Conservation (phyloP, 2,797 vertebrate genomes). For the Botia almorhae region DNA sequence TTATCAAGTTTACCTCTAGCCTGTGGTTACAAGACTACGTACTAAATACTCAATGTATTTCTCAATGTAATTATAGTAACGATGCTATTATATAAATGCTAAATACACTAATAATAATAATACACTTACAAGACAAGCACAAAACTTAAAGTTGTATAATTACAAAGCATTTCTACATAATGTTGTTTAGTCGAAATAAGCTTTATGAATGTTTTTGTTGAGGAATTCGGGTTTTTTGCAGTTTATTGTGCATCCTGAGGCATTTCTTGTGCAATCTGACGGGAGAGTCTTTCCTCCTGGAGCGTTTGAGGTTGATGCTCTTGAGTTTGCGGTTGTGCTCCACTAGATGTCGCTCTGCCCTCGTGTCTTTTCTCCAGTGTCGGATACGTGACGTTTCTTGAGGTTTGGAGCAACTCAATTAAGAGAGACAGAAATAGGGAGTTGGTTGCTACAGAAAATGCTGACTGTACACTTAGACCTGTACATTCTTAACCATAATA, state of each 20-base stretch:
- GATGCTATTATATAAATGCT: too few species aligned
- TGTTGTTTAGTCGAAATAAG: too few species aligned
- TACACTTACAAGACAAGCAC: too few species aligned
- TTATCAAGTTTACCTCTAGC: not conserved
- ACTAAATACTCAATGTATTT: too few species aligned
- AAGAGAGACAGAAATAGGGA: slow-evolving; percentile 42
- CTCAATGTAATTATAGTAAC: too few species aligned
- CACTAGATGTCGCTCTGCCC: slow-evolving; percentile 66
- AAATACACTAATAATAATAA: too few species aligned
- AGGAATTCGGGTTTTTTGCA: slow-evolving; percentile 17
- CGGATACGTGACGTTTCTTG: slow-evolving; percentile 60
- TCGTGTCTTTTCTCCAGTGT: slow-evolving; percentile 53
- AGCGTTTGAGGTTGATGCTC: slow-evolving; percentile 30
- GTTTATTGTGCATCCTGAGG: slow-evolving; percentile 60
- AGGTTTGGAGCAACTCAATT: slow-evolving; percentile 56
- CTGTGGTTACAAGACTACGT: too few species aligned
- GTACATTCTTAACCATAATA: not conserved
- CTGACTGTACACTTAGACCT: not conserved
- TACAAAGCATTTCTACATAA: too few species aligned
- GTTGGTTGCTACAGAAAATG: not conserved
- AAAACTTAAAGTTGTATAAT: too few species aligned
- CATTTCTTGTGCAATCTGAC: slow-evolving; percentile 73
- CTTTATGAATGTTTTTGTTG: not conserved
- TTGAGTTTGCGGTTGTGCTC: slow-evolving; percentile 54
- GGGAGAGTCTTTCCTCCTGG: slow-evolving; percentile 56